These are phyloP conservation scores for Lochmaea capreae DNA, from an alignment of 2,888 invertebrate genomes.

Conservation along the genomic window DNA sequence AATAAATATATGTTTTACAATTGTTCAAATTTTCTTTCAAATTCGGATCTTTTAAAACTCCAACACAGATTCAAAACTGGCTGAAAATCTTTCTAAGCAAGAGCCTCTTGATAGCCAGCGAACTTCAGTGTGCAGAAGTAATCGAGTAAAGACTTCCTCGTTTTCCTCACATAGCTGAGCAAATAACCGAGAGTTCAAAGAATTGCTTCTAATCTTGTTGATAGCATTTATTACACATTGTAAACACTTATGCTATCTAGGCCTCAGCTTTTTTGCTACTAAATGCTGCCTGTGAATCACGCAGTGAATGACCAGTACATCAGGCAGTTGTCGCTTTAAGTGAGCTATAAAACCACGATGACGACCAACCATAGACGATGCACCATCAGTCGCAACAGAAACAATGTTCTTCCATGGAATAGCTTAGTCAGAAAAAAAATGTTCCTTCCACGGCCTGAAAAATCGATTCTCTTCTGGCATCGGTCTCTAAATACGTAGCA, in stretches of 20 bases:
- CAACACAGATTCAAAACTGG: slow-evolving; percentile 13
- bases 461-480: too few relatives aligned
- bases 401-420: background rate
- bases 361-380: slow-evolving; percentile 17
- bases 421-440: too few relatives aligned
- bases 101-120: slow-evolving; percentile 15
- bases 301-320: slow-evolving; percentile 18
- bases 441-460: too few relatives aligned
- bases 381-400: slow-evolving; percentile 25
- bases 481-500: too few relatives aligned
- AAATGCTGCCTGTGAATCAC: slow-evolving; percentile 26
- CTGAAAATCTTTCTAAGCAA: slow-evolving; percentile 19
- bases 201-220: slow-evolving; percentile 22
- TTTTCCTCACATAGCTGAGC: slow-evolving; percentile 20
- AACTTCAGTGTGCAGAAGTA: slow-evolving; percentile 18
- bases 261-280: slow-evolving; percentile 28
- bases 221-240: slow-evolving; percentile 1
- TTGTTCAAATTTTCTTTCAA: slow-evolving; percentile 21
- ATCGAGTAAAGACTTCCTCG: slow-evolving; percentile 19
- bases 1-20: background rate
- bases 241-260: slow-evolving; percentile 16
- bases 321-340: slow-evolving; percentile 15
- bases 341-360: slow-evolving; percentile 23
- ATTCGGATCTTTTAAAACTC: slow-evolving; percentile 16
- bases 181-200: slow-evolving; percentile 20